phyloP scores from a whole-genome alignment of 2,113 vertebrate species.

The Poicephalus gulielmi region DNA sequence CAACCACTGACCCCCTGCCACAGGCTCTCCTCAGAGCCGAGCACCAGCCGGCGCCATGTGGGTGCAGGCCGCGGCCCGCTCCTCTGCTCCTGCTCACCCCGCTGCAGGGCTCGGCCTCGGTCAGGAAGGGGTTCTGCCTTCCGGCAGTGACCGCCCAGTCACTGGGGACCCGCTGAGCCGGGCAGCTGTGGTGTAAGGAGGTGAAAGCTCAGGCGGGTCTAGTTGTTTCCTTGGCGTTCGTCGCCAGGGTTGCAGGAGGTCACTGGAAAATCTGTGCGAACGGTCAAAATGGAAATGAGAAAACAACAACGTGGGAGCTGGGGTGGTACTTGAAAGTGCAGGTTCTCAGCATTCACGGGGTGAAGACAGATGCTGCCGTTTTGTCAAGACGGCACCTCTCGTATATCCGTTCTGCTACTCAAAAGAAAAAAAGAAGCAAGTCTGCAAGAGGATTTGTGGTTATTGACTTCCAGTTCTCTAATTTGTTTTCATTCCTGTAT shows the following conservation, averaged over 20 bases:
- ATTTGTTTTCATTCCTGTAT: slow-evolving; percentile 51
- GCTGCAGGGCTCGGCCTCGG: background rate
- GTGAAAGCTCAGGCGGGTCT: rapidly evolving
- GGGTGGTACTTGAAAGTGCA: background rate
- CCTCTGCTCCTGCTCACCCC: background rate
- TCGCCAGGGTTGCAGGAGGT: background rate
- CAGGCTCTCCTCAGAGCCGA: background rate
- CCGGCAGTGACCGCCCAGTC: background rate
- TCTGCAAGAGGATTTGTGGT: background rate
- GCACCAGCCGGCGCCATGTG: background rate
- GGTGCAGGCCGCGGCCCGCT: background rate
- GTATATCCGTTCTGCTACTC: background rate
- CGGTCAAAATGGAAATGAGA: background rate
- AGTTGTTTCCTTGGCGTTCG: background rate
- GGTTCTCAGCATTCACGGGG: background rate
- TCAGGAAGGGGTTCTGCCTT: background rate
- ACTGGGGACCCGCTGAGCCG: rapidly evolving
- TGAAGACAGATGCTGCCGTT: background rate
- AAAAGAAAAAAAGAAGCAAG: background rate
- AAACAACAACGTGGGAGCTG: background rate
- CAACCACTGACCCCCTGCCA: rapidly evolving
- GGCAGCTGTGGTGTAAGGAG: rapidly evolving
- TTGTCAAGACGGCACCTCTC: background rate
- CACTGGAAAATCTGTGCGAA: background rate
- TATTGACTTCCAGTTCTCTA: background rate